Evolutionary conservation across 2,888 invertebrate species (phyloP).

Genomic region (Alviniconcha strummeri): DNA sequence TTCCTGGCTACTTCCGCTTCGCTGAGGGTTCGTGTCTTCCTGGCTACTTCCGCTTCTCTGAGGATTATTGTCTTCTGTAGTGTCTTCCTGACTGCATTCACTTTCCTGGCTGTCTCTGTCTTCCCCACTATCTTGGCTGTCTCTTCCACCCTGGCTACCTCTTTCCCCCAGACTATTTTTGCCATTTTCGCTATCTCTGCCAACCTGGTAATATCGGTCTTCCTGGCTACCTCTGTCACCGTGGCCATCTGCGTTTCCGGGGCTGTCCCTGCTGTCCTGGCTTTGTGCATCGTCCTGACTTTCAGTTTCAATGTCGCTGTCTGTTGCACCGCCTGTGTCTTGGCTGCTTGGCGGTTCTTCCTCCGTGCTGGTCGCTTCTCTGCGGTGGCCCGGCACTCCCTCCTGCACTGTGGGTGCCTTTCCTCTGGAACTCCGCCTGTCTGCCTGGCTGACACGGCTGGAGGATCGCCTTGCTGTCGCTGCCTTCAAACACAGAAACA

Average conservation of each 20-base stretch:
- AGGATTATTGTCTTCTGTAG: not conserved
- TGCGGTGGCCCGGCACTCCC: not conserved
- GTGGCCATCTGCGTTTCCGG: not conserved
- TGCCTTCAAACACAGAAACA: not conserved
- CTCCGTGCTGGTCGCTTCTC: not conserved
- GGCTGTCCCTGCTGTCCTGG: not conserved
- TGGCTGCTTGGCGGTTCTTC: not conserved
- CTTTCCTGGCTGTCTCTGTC: not conserved
- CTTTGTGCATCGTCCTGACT: not conserved
- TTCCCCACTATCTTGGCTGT: not conserved
- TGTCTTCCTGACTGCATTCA: not conserved
- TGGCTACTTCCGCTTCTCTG: not conserved
- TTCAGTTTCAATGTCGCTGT: too few species aligned
- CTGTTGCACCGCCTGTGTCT: too few species aligned
- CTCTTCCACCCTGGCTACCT: not conserved
- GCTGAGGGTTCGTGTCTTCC: not conserved
- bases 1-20: not conserved
- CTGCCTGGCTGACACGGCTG: not conserved
- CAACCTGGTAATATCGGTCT: not conserved
- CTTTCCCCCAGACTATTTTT: not conserved
- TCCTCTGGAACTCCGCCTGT: too few species aligned
- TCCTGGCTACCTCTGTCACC: not conserved
- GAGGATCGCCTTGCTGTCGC: not conserved
- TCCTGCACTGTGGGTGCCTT: too few species aligned
- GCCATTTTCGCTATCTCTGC: not conserved